A percentile compares a stretch with the other conserved stretches of the same genome.
Conservation (phyloP, 1,140 invertebrate species). For the Acyrthosiphon pisum region DNA sequence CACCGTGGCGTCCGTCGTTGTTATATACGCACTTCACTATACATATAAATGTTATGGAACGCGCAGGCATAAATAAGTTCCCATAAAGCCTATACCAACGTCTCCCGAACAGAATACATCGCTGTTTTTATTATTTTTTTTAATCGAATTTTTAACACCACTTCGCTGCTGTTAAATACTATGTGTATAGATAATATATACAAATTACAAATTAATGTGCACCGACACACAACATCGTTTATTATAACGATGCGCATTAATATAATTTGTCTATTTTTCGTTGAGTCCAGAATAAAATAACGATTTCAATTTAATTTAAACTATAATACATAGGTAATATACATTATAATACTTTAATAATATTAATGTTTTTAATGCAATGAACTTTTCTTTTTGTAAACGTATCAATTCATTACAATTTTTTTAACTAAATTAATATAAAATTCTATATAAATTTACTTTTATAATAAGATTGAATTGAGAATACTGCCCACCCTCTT, state of each 20-base stretch:
- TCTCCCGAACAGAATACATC: not conserved
- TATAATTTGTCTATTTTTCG: not conserved
- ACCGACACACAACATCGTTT: not conserved
- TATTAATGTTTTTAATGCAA: not conserved
- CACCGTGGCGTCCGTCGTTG: not conserved
- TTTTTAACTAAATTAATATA: not conserved
- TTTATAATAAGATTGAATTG: not conserved
- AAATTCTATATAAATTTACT: not conserved
- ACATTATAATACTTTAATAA: not conserved
- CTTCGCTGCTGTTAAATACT: not conserved
- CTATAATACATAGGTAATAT: not conserved
- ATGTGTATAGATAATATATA: not conserved
- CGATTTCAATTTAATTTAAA: not conserved
- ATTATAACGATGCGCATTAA: not conserved
- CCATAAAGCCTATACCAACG: conserved; percentile 9
- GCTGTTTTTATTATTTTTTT: conserved; percentile 22
- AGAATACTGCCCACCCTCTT: not conserved
- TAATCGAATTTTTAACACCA: conserved; percentile 41
- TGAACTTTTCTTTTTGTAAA: not conserved
- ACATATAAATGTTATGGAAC: conserved; percentile 14
- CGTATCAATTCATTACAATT: not conserved
- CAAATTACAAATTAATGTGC: not conserved
- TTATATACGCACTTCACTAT: conserved; percentile 26
- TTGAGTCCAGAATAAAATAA: not conserved
- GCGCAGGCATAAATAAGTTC: conserved; percentile 48